Evolutionary conservation across 2,888 invertebrate genomes (phyloP).

Genomic region (Coenonympha arcania): DNA sequence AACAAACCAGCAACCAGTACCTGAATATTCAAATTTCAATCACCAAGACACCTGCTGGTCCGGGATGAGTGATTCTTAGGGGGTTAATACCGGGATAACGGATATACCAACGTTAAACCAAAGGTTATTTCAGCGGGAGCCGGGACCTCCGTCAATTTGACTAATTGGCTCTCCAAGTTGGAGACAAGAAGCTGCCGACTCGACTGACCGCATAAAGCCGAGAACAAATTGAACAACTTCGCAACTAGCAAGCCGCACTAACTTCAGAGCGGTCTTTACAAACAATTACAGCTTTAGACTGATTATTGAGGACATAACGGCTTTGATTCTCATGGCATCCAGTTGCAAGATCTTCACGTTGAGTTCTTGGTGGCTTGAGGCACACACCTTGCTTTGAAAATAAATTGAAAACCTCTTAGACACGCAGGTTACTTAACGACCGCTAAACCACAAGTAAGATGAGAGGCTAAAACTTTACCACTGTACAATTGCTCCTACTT

Average conservation of each 20-base stretch:
- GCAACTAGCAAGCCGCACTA: not conserved
- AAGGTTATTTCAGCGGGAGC: slow-evolving; percentile 13
- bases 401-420: too few species aligned
- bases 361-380: too few species aligned
- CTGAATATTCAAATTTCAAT: not conserved
- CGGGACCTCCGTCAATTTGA: slow-evolving; percentile 39
- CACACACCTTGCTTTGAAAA: too few species aligned
- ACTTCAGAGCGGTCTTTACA: slow-evolving; percentile 8
- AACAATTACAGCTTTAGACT: slow-evolving; percentile 14
- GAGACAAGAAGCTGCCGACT: slow-evolving; percentile 11
- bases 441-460: too few species aligned
- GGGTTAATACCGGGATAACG: not conserved
- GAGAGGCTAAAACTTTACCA: too few species aligned
- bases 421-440: too few species aligned
- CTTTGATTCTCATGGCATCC: too few species aligned
- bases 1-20: too few species aligned
- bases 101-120: slow-evolving; percentile 17
- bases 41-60: slow-evolving; percentile 3
- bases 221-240: slow-evolving; percentile 20
- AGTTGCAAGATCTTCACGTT: too few species aligned
- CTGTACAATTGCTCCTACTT: too few species aligned
- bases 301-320: too few species aligned
- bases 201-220: slow-evolving; percentile 15
- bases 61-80: slow-evolving; percentile 2
- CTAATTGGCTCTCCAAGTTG: slow-evolving; percentile 41